phyloP scores from a whole-genome alignment of 53 echinoderm and acorn worm species.

The Antedon mediterranea region DNA sequence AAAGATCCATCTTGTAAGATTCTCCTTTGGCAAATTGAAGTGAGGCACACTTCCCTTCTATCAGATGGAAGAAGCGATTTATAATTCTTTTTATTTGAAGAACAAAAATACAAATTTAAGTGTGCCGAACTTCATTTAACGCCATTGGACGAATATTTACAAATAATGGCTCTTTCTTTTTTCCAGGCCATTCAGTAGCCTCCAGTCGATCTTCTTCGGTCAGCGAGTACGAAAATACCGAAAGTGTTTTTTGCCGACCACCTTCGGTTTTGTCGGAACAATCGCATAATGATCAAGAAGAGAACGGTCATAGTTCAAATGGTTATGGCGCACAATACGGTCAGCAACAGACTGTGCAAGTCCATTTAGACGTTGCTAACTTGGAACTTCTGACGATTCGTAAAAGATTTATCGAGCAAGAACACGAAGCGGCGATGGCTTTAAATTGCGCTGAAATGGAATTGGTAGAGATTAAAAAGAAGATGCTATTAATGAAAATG shows the following conservation, averaged over 20 bases:
- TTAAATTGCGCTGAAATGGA: neutral
- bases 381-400: neutral
- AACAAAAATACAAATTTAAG: neutral
- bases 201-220: neutral
- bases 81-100: neutral
- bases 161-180: neutral
- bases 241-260: neutral
- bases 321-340: too few relatives aligned
- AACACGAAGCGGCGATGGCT: neutral
- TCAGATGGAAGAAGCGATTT: neutral
- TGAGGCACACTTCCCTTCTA: neutral
- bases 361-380: neutral
- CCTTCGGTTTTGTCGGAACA: neutral
- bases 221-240: neutral
- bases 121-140: neutral
- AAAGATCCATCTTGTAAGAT: neutral
- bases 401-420: neutral
- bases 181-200: neutral
- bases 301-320: neutral
- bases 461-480: neutral
- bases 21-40: neutral
- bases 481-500: neutral
- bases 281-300: neutral
- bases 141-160: neutral
- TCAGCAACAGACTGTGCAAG: neutral